A percentile compares a stretch with the other conserved stretches of the same genome.
phyloP scores from a whole-genome alignment of 2,113 vertebrate genomes.

The Acrocephalus arundinaceus region DNA sequence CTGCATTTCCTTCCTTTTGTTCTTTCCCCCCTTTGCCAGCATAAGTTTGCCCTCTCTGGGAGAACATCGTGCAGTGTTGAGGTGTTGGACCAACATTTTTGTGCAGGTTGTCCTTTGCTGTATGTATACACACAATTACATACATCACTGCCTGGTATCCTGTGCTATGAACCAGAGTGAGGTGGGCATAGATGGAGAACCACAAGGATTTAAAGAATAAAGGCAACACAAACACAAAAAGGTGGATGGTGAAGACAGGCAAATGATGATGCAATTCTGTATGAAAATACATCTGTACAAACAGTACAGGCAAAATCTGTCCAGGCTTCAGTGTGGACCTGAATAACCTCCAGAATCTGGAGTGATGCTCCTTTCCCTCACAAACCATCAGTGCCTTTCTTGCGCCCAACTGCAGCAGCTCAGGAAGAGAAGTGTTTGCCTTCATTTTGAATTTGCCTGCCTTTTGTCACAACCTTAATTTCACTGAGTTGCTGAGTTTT shows the following conservation, averaged over 20 bases:
- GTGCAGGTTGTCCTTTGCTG: neutral
- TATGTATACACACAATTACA: neutral
- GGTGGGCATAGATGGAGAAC: neutral
- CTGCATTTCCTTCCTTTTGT: neutral
- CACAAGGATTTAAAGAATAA: neutral
- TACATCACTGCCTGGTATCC: neutral
- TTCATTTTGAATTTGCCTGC: constrained; percentile 35
- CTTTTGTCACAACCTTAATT: constrained; percentile 36
- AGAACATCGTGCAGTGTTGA: neutral
- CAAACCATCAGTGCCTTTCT: neutral
- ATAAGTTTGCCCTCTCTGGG: neutral
- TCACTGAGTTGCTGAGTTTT: neutral
- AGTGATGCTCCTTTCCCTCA: neutral
- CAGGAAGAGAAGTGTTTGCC: neutral
- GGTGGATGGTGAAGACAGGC: neutral
- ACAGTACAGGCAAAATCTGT: neutral
- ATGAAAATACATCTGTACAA: neutral
- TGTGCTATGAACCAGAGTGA: neutral
- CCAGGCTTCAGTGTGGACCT: neutral
- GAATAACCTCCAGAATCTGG: neutral
- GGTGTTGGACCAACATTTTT: neutral
- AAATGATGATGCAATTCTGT: neutral
- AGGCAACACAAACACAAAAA: neutral
- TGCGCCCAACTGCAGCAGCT: neutral
- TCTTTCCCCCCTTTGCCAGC: neutral